Base-by-base conservation (phyloP, 2,888 invertebrate genomes). In the Apoda limacodes region DNA sequence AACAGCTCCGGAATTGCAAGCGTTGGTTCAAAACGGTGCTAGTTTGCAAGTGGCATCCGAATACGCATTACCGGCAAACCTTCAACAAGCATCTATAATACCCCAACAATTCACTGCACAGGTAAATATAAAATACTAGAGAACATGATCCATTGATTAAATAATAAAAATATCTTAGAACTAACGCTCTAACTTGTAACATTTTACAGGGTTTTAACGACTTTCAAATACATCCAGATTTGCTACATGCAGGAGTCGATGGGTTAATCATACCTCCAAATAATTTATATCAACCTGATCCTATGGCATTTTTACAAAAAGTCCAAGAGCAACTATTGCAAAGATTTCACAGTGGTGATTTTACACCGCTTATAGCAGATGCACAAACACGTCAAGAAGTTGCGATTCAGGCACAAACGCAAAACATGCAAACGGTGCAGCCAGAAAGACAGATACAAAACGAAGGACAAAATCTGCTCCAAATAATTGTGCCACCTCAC, bases 251-350 rank as follows among this genome's bases (percentile, higher is more conserved):
- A 9, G 70, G 66, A 24, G 58, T 67, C 2, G 71, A 72, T 36
- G 64, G 68, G 6, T 57, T 71, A 25, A 57, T 74, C 11, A 67
- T 76, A 39, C 60, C 71, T 34, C 71, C 71, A 3, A 66, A 64
- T 37, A 59, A 68, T 7, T 55, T 84, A 5, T 84, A 83, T 41
- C 82, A 83, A 50, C 74, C 83, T 6, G 82, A 83, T 43, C 71
- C 71, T n/a, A 51, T 60, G 39, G 7, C 5, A 6, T 82, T 68
- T 40, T 51, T 83, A 30, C 78, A 78, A 41, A 78, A 76, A 43
- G 50, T 78, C 13, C 78, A 76, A 47, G 60, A 52, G 19, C 75
- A 75, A 38, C 50, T 75, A 11, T 42, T 70, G 22, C 69, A 78
- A 38, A 57, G 75, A 22, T 71, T 68, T 42, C 71, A 67, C 0